These are phyloP conservation scores for Narcine bancroftii DNA, from an alignment of 2,113 vertebrate genomes.

Conservation along the genomic window DNA sequence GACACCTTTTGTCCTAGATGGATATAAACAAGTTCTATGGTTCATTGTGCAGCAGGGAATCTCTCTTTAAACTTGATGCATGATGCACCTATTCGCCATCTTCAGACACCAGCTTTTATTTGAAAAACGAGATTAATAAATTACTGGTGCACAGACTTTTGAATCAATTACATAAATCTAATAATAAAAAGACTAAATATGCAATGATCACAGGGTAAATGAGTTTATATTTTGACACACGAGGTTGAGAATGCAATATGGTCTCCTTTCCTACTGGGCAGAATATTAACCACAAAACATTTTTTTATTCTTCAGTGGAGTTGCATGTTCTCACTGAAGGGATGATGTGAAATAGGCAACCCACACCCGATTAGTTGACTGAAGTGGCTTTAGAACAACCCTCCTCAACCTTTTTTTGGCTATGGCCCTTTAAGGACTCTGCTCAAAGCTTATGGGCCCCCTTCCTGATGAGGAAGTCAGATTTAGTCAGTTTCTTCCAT, in stretches of 20 bases:
- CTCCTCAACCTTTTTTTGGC: too few relatives aligned
- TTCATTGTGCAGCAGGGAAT: background rate
- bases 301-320: too few relatives aligned
- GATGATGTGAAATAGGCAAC: background rate
- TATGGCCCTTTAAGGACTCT: too few relatives aligned
- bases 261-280: background rate
- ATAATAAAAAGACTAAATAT: background rate
- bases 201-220: background rate
- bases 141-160: background rate
- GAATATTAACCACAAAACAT: background rate
- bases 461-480: too few relatives aligned
- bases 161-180: background rate
- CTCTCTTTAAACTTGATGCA: background rate
- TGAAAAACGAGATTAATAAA: background rate
- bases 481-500: too few relatives aligned
- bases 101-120: background rate
- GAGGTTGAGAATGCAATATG: background rate
- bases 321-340: too few relatives aligned
- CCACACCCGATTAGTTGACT: background rate
- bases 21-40: background rate
- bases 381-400: background rate
- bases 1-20: background rate
- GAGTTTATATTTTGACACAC: background rate
- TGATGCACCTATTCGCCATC: background rate
- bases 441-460: too few relatives aligned